A percentile compares a stretch with the other conserved stretches of the same genome.
Evolutionary conservation across 2,113 vertebrate genomes (phyloP).

Genomic region (Nothocercus julius): DNA sequence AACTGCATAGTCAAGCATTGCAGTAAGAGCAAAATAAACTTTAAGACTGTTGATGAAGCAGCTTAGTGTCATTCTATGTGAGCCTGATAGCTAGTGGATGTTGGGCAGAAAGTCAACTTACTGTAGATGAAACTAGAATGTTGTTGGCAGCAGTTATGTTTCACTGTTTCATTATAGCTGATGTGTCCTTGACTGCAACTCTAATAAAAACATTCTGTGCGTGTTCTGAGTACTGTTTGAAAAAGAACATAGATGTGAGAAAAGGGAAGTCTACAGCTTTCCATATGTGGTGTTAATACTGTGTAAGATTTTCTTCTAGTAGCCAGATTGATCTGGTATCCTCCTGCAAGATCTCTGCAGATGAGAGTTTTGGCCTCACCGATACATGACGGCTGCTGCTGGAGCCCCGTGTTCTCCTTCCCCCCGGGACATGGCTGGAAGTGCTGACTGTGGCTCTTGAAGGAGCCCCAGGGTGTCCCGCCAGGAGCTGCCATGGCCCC

Average conservation of each 20-base stretch:
- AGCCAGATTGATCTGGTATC: background rate
- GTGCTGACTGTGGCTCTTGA: background rate
- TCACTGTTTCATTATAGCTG: constrained; percentile 9
- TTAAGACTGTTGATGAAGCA: background rate
- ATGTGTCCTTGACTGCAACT: constrained; percentile 13
- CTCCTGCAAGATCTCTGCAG: background rate
- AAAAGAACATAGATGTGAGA: background rate
- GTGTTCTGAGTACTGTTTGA: background rate
- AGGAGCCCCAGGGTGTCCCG: background rate
- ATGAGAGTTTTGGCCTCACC: background rate
- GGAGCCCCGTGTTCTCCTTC: background rate
- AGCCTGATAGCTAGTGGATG: background rate
- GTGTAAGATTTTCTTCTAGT: background rate
- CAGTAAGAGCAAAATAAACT: constrained; percentile 59
- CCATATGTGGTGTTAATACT: background rate
- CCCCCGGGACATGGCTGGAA: background rate
- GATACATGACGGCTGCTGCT: background rate
- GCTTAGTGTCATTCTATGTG: background rate
- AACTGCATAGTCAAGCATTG: background rate
- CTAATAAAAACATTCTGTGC: constrained; percentile 15
- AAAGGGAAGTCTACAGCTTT: background rate
- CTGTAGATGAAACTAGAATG: background rate
- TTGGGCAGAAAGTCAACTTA: constrained; percentile 25
- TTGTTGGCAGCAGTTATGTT: constrained; percentile 49
- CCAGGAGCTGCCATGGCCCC: background rate